Evolutionary conservation across 2,113 vertebrate genomes (phyloP).

Genomic region (Cryptomyrus ogoouensis): DNA sequence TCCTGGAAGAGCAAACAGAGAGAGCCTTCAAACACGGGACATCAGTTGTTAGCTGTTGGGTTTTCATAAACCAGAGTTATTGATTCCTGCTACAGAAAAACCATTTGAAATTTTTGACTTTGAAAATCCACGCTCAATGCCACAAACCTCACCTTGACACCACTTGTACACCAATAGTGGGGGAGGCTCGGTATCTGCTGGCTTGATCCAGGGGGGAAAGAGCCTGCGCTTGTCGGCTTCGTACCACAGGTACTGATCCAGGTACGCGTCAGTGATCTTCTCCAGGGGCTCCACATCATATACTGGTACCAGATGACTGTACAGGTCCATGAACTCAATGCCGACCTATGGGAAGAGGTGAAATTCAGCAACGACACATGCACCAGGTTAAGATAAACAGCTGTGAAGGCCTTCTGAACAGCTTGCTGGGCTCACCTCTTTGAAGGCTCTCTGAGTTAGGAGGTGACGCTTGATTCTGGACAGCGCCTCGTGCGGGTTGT

Average conservation of each 20-base stretch:
- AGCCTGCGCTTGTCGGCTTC: constrained; percentile 93
- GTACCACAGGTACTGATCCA: constrained; percentile 98
- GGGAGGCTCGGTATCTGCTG: constrained; percentile 94
- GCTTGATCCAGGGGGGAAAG: constrained; percentile 98
- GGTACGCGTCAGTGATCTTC: constrained; percentile 96
- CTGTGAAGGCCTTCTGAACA: background rate
- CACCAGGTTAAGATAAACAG: background rate
- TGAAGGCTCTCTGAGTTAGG: constrained; percentile 97
- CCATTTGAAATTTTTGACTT: background rate
- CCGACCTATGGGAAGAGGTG: constrained; percentile 70
- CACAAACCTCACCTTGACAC: constrained; percentile 81
- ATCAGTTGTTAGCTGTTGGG: background rate
- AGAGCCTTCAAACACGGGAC: background rate
- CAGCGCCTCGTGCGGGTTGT: constrained; percentile 95
- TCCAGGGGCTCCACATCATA: constrained; percentile 96
- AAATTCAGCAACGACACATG: background rate
- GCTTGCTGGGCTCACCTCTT: constrained; percentile 73
- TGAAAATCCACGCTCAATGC: no score
- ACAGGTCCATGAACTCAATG: constrained; percentile 99
- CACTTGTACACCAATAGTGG: constrained; percentile 96
- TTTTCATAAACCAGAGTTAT: background rate
- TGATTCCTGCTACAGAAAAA: background rate
- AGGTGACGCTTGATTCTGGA: constrained; percentile 98
- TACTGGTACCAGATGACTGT: constrained; percentile 93
- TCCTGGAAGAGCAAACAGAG: constrained; percentile 45